Percentiles rank a stretch among this genome's conserved stretches.
phyloP scores from a whole-genome alignment of 1,140 invertebrate species.

The Drosophila santomea region DNA sequence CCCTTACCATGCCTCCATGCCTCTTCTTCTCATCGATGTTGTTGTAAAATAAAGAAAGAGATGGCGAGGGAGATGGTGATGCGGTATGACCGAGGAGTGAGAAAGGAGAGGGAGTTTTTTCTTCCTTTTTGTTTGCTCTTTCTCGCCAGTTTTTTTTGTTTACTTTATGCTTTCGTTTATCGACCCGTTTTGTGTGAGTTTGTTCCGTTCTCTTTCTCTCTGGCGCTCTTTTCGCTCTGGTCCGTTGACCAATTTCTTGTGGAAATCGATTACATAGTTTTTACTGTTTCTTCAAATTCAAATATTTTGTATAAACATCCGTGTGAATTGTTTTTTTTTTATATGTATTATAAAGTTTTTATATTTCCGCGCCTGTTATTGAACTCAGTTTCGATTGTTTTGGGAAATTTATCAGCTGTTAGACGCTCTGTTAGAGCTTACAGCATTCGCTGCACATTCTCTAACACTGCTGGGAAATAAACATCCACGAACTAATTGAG shows the following conservation, averaged over 20 bases:
- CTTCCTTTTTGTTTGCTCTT: conserved; percentile 39
- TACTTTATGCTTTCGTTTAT: conserved; percentile 84
- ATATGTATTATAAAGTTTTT: not conserved
- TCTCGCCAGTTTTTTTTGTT: conserved; percentile 71
- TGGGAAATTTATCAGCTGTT: conserved; percentile 58
- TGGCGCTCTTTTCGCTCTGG: too few relatives aligned
- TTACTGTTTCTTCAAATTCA: too few relatives aligned
- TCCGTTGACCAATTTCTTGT: too few relatives aligned
- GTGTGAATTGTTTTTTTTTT: too few relatives aligned
- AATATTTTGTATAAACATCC: too few relatives aligned
- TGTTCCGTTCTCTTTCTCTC: conserved; percentile 32
- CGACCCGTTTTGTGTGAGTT: conserved; percentile 74
- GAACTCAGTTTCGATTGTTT: conserved; percentile 33
- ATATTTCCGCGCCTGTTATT: not conserved
- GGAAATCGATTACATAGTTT: too few relatives aligned
- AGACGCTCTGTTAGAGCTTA: conserved; percentile 27
- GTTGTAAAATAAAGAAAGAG: conserved; percentile 26
- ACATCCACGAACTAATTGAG: not conserved
- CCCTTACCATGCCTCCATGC: conserved; percentile 32
- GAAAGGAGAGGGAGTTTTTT: conserved; percentile 40
- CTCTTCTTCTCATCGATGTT: conserved; percentile 32
- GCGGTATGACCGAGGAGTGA: not conserved
- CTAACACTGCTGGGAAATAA: conserved; percentile 8
- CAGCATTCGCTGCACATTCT: conserved; percentile 30
- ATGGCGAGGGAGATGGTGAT: conserved; percentile 14